Evolutionary conservation across 2,797 vertebrate species (phyloP).

Genomic region (Heterohyrax brucei): DNA sequence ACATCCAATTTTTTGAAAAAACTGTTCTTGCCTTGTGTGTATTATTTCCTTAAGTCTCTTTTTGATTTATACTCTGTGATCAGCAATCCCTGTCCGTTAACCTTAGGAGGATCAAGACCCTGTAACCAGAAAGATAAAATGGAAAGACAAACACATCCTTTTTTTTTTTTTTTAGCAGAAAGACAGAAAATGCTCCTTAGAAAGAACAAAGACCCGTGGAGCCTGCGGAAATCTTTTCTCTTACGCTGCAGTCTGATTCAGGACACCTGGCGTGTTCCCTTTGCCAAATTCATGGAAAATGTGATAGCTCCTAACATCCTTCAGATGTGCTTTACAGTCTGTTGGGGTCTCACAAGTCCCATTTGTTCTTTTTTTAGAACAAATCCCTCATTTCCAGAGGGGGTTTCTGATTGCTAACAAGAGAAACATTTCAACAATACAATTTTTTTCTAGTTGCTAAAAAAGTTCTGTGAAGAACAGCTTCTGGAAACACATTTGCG

Average conservation of each 20-base stretch:
- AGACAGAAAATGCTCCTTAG: constrained; percentile 72
- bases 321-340: background rate
- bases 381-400: constrained; percentile 48
- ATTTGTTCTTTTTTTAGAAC: constrained; percentile 68
- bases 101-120: background rate
- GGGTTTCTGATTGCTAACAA: constrained; percentile 63
- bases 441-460: background rate
- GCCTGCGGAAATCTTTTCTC: constrained; percentile 26
- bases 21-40: background rate
- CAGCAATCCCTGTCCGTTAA: background rate
- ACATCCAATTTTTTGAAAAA: background rate
- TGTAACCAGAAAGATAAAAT: background rate
- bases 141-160: background rate
- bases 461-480: background rate
- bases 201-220: constrained; percentile 72
- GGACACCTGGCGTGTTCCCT: constrained; percentile 77
- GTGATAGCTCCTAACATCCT: constrained; percentile 55
- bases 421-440: background rate
- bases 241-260: constrained; percentile 81
- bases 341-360: background rate
- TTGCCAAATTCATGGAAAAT: constrained; percentile 68
- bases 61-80: background rate
- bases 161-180: constrained; percentile 2
- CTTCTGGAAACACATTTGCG: background rate
- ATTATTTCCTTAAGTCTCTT: background rate